Conservation (phyloP, 2,888 invertebrate genomes). For the Bellardia bayeri region DNA sequence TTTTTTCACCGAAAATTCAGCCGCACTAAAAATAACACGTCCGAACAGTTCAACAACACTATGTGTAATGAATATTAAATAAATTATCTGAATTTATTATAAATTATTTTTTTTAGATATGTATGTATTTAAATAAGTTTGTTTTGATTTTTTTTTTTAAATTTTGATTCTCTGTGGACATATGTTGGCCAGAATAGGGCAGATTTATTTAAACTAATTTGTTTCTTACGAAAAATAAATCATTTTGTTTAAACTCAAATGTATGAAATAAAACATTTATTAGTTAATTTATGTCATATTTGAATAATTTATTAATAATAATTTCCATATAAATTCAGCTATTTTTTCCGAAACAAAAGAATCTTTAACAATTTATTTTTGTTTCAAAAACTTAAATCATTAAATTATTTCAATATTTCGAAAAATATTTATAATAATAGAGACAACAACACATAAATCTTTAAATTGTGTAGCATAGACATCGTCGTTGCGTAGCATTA, state of each 20-base stretch:
- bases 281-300: conserved; percentile 31
- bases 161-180: no score
- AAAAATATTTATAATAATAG: neutral
- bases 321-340: neutral
- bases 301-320: conserved; percentile 18
- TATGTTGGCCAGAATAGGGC: no score
- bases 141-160: no score
- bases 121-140: no score
- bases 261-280: conserved; percentile 41
- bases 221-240: neutral
- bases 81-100: no score
- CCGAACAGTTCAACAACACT: no score
- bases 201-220: no score
- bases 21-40: no score
- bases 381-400: neutral
- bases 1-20: no score
- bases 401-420: neutral
- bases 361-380: neutral
- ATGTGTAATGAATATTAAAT: no score
- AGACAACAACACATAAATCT: conserved; percentile 35
- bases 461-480: neutral
- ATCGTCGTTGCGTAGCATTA: neutral
- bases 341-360: neutral
- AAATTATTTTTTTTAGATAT: no score
- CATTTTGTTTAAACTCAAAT: neutral